A percentile compares a stretch with the other conserved stretches of the same genome.
Evolutionary conservation across 53 echinoderm and acorn worm genomes (phyloP).

Genomic region (Holothuria leucospilota): DNA sequence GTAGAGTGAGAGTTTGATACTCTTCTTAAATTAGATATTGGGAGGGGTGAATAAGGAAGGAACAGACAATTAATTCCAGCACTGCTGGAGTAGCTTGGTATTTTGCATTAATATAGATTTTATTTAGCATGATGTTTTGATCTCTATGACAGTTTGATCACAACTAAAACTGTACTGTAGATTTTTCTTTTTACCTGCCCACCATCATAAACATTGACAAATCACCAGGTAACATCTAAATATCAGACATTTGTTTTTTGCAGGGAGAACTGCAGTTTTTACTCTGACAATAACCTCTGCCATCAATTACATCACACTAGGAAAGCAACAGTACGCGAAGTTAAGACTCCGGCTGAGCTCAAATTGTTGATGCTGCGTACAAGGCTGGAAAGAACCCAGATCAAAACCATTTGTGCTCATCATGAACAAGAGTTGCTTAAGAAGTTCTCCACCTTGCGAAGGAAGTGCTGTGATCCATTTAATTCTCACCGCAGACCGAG

Average conservation of each 20-base stretch:
- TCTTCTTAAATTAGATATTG: too few species aligned
- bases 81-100: too few species aligned
- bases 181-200: background rate
- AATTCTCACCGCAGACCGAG: constrained; percentile 14
- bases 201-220: background rate
- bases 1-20: too few species aligned
- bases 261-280: constrained; percentile 35
- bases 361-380: constrained; percentile 21
- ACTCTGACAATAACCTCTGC: constrained; percentile 13
- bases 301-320: constrained; percentile 35
- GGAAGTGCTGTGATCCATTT: constrained; percentile 37
- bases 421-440: constrained; percentile 35
- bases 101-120: too few species aligned
- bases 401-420: constrained; percentile 25
- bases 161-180: too few species aligned
- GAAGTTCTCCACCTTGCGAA: constrained; percentile 31
- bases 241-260: background rate
- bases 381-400: constrained; percentile 2
- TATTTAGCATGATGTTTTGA: too few species aligned
- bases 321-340: background rate
- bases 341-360: background rate
- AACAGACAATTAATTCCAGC: too few species aligned
- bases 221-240: background rate
- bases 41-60: too few species aligned
- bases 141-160: too few species aligned